phyloP scores from a whole-genome alignment of 2,888 invertebrate genomes.

The Agrotis clavis region DNA sequence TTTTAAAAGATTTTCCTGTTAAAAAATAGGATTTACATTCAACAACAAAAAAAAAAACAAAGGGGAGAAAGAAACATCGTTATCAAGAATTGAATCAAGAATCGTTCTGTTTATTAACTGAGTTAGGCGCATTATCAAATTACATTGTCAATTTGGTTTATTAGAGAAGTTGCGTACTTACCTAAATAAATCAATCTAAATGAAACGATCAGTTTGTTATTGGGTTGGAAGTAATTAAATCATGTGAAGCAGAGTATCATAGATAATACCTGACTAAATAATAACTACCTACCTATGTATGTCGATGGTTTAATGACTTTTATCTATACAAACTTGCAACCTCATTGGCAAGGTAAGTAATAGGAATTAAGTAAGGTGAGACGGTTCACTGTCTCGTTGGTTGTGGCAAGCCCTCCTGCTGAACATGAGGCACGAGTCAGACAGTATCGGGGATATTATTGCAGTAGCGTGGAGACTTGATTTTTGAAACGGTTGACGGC shows the following conservation, averaged over 20 bases:
- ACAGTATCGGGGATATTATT: not conserved
- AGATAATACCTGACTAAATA: not conserved
- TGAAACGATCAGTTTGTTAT: slow-evolving; percentile 23
- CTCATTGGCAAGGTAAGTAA: not conserved
- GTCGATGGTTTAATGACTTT: slow-evolving; percentile 7
- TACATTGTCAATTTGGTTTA: slow-evolving; percentile 23
- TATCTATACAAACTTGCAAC: not conserved
- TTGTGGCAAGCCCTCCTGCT: not conserved
- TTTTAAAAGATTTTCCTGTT: slow-evolving; percentile 44
- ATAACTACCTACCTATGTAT: no score
- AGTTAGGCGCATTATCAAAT: slow-evolving; percentile 38
- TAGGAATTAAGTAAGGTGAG: not conserved
- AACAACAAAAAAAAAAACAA: slow-evolving; percentile 27
- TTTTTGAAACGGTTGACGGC: no score
- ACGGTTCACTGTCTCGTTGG: not conserved
- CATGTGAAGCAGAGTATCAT: not conserved
- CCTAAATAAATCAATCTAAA: slow-evolving; percentile 34
- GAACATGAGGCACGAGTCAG: not conserved
- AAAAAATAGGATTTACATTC: slow-evolving; percentile 31
- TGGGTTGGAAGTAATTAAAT: slow-evolving; percentile 27
- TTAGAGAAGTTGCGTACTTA: slow-evolving; percentile 7
- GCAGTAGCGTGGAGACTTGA: not conserved
- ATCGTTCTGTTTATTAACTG: slow-evolving; percentile 33
- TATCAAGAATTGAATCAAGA: slow-evolving; percentile 40
- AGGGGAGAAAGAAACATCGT: slow-evolving; percentile 42